These are phyloP conservation scores for Shargacucullia verbasci DNA, from an alignment of 2,888 invertebrate species.

Conservation along the genomic window DNA sequence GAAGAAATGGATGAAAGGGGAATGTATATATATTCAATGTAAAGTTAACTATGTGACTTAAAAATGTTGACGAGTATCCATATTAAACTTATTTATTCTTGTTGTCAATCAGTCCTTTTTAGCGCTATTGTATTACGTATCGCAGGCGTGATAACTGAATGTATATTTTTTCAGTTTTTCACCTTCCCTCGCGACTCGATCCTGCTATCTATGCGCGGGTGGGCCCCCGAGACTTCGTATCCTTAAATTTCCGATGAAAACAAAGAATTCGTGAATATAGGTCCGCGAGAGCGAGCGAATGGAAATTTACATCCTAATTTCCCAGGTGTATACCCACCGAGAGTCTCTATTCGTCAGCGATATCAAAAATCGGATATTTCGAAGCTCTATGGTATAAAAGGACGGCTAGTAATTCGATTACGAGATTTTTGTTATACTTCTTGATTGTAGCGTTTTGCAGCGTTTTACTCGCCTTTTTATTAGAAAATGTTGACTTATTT, in stretches of 20 bases:
- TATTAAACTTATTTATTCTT: too few relatives aligned
- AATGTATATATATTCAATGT: too few relatives aligned
- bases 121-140: background rate
- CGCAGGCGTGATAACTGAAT: slow-evolving; percentile 10
- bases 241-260: slow-evolving; percentile 86
- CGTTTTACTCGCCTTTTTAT: too few relatives aligned
- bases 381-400: slow-evolving; percentile 23
- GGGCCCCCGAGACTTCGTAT: slow-evolving; percentile 74
- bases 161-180: slow-evolving; percentile 25
- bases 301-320: slow-evolving; percentile 89
- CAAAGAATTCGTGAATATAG: slow-evolving; percentile 85
- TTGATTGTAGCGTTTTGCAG: too few relatives aligned
- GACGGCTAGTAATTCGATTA: slow-evolving; percentile 37
- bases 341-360: slow-evolving; percentile 78
- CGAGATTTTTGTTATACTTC: too few relatives aligned
- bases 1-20: too few relatives aligned
- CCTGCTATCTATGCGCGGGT: slow-evolving; percentile 61
- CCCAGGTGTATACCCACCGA: slow-evolving; percentile 79
- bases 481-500: too few relatives aligned
- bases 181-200: slow-evolving; percentile 37
- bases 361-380: slow-evolving; percentile 75
- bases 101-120: background rate
- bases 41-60: too few relatives aligned
- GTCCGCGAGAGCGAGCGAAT: slow-evolving; percentile 78
- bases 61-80: too few relatives aligned